Evolutionary conservation across 2,888 invertebrate genomes (phyloP), one percentile per base, ranked within the genome.

Genomic region (Steinernema carpocapsae): DNA sequence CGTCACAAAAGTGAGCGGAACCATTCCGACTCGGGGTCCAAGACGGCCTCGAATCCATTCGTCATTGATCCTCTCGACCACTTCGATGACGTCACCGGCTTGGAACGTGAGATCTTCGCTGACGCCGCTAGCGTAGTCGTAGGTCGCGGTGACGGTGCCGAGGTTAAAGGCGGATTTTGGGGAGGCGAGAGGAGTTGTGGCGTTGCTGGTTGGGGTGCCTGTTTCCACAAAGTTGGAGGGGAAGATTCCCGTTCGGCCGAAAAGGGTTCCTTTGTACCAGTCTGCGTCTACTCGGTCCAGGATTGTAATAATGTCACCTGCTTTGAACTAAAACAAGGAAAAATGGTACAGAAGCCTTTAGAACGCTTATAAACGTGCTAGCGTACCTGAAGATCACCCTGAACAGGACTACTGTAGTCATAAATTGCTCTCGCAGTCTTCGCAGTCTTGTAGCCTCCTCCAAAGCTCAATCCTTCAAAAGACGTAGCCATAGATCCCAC

Each of bases 1-100:
- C 45, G 73, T 64, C 17, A 78, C 79, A 76, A 78, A 85, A 17
- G 78, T 84, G 52, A 83, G 75, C 14, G 85, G 83, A 0, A 82
- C 82, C 26, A 84, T 76, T 48, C 85, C 85, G n/a, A 74, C 75
- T 32, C 70, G 70, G 42, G 80, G 79, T 42, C 77, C 59, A 29
- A 81, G 71, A 37, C 79, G 77, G 7, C 86, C 86, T n/a, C 80
- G 78, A 1, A 84, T 73, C 86, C 86, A 86, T 72, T 86, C 84
- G 12, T 76, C 78, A 71, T 77, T 79, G 12, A 84, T 79, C 42
- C 80, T 77, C 37, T 80, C 78, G n/a, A 77, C 73, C 1, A 86
- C 76, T 0, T 52, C 48, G 37, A 85, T 83, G 29, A 71, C 45
- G 24, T 83, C 78, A 52, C 79, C 81, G 10, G 76, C 76, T 17